Conservation (phyloP, 30 jellyfish, hydroid and myxozoan genomes). For the Hydractinia symbiolongicarpus region DNA sequence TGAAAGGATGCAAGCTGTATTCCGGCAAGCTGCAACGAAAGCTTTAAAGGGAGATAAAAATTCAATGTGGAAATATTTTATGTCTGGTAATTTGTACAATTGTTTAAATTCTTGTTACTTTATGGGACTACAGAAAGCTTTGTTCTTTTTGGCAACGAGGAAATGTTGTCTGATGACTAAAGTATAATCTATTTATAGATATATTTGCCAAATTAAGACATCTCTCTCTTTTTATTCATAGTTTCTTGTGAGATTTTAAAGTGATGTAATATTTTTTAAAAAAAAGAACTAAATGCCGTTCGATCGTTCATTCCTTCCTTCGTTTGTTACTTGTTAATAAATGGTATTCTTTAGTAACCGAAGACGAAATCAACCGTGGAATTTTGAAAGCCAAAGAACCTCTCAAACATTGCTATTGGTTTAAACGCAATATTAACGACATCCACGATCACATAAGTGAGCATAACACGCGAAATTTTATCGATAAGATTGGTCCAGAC, state of each 20-base stretch:
- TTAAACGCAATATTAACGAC: constrained; percentile 62
- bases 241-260: neutral
- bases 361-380: constrained; percentile 72
- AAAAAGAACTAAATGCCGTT: neutral
- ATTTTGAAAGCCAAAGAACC: constrained; percentile 49
- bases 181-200: too few species aligned
- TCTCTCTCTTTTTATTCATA: neutral
- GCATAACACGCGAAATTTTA: constrained; percentile 48
- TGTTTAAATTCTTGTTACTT: neutral
- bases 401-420: constrained; percentile 68
- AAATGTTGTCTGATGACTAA: too few species aligned
- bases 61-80: constrained; percentile 45
- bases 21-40: constrained; percentile 55
- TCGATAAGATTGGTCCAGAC: constrained; percentile 49
- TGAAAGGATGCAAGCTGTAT: constrained; percentile 58
- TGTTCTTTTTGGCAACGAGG: too few species aligned
- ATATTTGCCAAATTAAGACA: too few species aligned
- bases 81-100: constrained; percentile 42
- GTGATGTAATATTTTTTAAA: neutral
- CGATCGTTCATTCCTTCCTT: neutral
- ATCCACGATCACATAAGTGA: constrained; percentile 36
- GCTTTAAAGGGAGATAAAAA: constrained; percentile 21
- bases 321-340: neutral
- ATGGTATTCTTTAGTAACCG: constrained; percentile 45
- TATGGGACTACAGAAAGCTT: neutral